Conservation (phyloP, 1,140 invertebrate genomes). For the Saccostrea glomerata region DNA sequence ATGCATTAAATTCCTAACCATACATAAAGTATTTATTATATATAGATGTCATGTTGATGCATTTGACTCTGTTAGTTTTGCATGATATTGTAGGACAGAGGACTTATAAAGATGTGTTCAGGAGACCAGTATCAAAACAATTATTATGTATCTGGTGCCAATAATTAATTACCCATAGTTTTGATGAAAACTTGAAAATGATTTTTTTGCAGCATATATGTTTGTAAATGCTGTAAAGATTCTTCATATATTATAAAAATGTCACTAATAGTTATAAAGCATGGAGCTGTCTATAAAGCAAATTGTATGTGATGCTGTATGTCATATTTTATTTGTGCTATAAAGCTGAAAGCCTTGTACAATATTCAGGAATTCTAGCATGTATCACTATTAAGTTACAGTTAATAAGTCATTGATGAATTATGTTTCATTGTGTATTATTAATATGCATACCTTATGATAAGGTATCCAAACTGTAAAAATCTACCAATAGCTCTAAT, state of each 20-base stretch:
- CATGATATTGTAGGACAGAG: background rate
- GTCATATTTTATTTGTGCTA: background rate
- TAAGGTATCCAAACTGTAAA: background rate
- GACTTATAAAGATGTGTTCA: background rate
- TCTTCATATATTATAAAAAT: background rate
- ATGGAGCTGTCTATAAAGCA: background rate
- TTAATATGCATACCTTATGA: background rate
- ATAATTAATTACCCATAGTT: background rate
- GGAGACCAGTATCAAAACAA: background rate
- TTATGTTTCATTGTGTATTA: background rate
- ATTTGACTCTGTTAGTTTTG: background rate
- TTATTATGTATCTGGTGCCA: background rate
- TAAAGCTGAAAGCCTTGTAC: background rate
- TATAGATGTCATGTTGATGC: background rate
- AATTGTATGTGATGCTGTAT: background rate
- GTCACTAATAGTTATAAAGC: background rate
- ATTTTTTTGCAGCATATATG: background rate
- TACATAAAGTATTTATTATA: background rate
- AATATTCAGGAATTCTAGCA: background rate
- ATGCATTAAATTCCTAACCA: background rate
- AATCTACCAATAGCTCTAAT: background rate
- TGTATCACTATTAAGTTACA: background rate
- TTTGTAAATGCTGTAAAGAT: background rate
- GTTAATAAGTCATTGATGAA: background rate
- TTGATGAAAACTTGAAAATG: too few relatives aligned